Conservation (phyloP, 2,888 invertebrate genomes). For the Helobdella robusta region DNA sequence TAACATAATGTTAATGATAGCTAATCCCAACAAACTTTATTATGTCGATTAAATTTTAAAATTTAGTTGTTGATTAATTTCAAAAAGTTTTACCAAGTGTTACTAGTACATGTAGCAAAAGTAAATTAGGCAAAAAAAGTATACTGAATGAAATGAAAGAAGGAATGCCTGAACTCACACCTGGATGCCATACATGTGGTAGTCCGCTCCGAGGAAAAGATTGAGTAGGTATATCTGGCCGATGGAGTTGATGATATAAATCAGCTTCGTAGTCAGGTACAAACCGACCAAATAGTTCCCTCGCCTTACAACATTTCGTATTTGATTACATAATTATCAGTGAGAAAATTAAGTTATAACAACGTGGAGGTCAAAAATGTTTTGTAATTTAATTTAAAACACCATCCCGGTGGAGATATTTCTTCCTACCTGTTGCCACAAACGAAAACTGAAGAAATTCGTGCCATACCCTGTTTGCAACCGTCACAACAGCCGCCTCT, state of each 20-base stretch:
- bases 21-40: no score
- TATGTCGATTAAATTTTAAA: no score
- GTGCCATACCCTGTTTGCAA: slow-evolving; percentile 42
- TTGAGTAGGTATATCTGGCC: slow-evolving; percentile 52
- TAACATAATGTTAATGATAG: no score
- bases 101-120: no score
- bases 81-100: no score
- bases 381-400: neutral
- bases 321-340: neutral
- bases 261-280: slow-evolving; percentile 48
- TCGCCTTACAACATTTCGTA: slow-evolving; percentile 44
- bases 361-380: neutral
- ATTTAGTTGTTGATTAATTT: no score
- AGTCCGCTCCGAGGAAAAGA: slow-evolving; percentile 50
- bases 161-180: no score
- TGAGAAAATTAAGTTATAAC: neutral
- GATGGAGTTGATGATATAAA: slow-evolving; percentile 50
- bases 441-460: slow-evolving; percentile 40
- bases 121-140: no score
- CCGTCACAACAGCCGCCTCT: slow-evolving; percentile 42
- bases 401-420: neutral
- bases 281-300: slow-evolving; percentile 51
- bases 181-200: slow-evolving; percentile 49
- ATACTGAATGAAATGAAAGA: no score
- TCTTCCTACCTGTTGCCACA: slow-evolving; percentile 42